phyloP scores from a whole-genome alignment of 2,113 vertebrate genomes.

The Perca fluviatilis region DNA sequence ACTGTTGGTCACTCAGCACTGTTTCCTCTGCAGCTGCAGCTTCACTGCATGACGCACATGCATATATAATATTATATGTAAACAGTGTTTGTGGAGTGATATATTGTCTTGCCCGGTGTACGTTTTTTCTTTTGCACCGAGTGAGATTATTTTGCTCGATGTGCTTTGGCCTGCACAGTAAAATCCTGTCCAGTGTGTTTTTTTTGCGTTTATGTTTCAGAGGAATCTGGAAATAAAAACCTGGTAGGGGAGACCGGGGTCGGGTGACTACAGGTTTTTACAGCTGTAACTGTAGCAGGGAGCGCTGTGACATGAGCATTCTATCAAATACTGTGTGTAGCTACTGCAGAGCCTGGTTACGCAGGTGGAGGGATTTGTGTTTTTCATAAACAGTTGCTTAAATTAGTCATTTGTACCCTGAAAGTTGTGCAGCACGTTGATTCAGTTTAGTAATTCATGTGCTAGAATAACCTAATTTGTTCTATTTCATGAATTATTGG shows the following conservation, averaged over 20 bases:
- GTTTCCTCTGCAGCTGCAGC: constrained; percentile 54
- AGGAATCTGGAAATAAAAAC: constrained; percentile 41
- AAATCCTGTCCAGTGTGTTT: constrained; percentile 28
- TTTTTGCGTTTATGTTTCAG: not conserved
- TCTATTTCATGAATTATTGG: not conserved
- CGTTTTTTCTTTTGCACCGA: constrained; percentile 25
- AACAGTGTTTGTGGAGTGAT: constrained; percentile 37
- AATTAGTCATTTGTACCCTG: not conserved
- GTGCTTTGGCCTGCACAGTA: not conserved
- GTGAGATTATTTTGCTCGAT: constrained; percentile 8
- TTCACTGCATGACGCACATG: constrained; percentile 17
- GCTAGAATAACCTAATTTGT: not conserved
- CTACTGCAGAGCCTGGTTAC: constrained; percentile 1
- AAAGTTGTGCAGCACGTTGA: not conserved
- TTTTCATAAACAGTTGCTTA: not conserved
- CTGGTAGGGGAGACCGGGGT: not conserved
- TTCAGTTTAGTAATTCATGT: not conserved
- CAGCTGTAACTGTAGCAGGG: constrained; percentile 16
- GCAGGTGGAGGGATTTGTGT: not conserved
- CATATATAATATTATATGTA: constrained; percentile 38
- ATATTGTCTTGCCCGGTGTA: not conserved
- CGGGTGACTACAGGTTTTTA: constrained; percentile 20
- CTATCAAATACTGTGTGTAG: constrained; percentile 8
- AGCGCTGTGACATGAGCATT: constrained; percentile 9
- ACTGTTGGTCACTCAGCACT: constrained; percentile 31